Evolutionary conservation across 2,113 vertebrate genomes (phyloP), one percentile per base, ranked within the genome.

Genomic region (Paraplagusia blochii): DNA sequence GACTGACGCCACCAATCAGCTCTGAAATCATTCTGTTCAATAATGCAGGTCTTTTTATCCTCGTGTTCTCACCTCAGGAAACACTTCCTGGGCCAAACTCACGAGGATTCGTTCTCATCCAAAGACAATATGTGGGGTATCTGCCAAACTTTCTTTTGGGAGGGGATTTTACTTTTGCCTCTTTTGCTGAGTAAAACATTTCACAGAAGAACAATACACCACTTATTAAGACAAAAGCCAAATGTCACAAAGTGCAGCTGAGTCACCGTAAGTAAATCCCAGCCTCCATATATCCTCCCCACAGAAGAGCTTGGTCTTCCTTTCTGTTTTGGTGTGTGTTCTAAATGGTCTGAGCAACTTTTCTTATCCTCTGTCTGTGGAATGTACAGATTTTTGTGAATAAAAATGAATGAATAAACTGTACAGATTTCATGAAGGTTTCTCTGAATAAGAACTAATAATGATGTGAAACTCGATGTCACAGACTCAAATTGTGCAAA

Each of bases 241-340:
- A 47, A 49, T 45, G 11, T n/a, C 14, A 16, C 16, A 18, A 22
- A 58, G 8, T 42, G 47, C 33, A 52, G 35, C 9, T 2, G 7
- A 36, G 8, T n/a, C 15, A 44, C 44, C 16, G 17, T 35, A 9
- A 38, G 45, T 18, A 67, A 66, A 67, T 47, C 15, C 55, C n/a
- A 63, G 19, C 2, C 22, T 29, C 22, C 49, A 33, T 6, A 44
- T 7, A 17, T 15, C 49, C 14, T 7, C 0, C 18, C 39, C 7
- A 66, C 44, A 3, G 10, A 22, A 46, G 39, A 1, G 11, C 1
- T 38, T 12, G 11, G 39, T 55, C 1, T 7, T 2, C 5, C 13
- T 11, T 45, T 45, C 13, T 45, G 14, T 45, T 45, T 17, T 45
- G 14, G 17, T 8, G 36, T 38, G 14, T 47, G 18, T 8, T 22